phyloP scores from a whole-genome alignment of 1,140 invertebrate species.

The Procambarus clarkii region DNA sequence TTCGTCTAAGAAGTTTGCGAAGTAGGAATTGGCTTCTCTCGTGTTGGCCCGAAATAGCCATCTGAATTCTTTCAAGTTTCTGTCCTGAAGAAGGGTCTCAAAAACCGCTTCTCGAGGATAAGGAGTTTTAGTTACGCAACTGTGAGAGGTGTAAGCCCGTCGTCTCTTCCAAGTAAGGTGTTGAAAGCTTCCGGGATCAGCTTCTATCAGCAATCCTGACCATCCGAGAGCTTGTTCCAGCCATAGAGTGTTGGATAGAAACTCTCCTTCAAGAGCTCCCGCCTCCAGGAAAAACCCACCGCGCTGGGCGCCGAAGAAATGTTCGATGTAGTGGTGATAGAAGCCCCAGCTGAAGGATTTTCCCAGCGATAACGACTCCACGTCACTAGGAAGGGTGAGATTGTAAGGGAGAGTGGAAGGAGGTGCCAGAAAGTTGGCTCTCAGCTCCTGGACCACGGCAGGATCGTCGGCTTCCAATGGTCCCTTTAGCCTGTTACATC shows the following conservation, averaged over 20 bases:
- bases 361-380: neutral
- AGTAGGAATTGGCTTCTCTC: neutral
- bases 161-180: conserved; percentile 71
- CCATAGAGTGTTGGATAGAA: conserved; percentile 75
- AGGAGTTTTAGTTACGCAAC: conserved; percentile 72
- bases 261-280: conserved; percentile 75
- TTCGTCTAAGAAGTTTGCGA: neutral
- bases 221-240: conserved; percentile 74
- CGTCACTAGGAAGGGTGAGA: conserved; percentile 13
- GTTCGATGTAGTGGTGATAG: conserved; percentile 40
- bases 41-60: conserved; percentile 29
- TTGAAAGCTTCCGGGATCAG: conserved; percentile 73
- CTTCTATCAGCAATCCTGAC: conserved; percentile 75
- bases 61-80: neutral
- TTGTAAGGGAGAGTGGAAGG: conserved; percentile 59
- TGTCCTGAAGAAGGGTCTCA: neutral
- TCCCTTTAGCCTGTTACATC: neutral
- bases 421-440: conserved; percentile 27
- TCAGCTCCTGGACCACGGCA: neutral
- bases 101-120: conserved; percentile 74
- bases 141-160: conserved; percentile 65
- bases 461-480: conserved; percentile 1
- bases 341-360: conserved; percentile 50
- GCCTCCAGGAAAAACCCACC: conserved; percentile 75
- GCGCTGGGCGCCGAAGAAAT: conserved; percentile 49